phyloP scores from a whole-genome alignment of 2,888 invertebrate species.

The Pristionchus entomophagus region DNA sequence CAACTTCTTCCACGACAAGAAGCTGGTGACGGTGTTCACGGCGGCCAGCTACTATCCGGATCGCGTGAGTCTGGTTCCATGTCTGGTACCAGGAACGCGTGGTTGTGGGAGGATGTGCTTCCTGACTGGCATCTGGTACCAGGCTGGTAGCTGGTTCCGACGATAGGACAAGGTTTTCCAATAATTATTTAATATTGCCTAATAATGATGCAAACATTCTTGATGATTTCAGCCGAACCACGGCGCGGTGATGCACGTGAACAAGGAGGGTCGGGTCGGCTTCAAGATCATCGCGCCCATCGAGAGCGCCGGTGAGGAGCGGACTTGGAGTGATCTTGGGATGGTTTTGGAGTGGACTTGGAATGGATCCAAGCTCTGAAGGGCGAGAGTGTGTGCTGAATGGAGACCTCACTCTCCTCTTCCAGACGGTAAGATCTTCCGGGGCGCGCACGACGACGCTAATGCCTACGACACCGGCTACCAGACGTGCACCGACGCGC shows the following conservation, averaged over 20 bases:
- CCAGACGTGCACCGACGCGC: neutral
- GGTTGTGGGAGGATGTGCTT: too few relatives aligned
- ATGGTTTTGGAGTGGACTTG: too few relatives aligned
- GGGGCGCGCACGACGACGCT: constrained; percentile 25
- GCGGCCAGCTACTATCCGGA: constrained; percentile 22
- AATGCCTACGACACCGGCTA: constrained; percentile 11
- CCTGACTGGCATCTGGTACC: too few relatives aligned
- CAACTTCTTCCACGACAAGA: constrained; percentile 32
- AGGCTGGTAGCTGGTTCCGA: neutral
- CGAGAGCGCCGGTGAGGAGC: neutral
- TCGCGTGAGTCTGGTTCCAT: neutral
- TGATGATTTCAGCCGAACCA: constrained; percentile 13
- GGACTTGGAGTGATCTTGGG: too few relatives aligned
- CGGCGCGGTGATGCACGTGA: constrained; percentile 27
- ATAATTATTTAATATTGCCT: neutral
- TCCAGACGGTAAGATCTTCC: constrained; percentile 6
- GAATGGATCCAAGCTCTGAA: too few relatives aligned
- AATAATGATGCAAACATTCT: neutral
- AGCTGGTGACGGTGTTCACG: constrained; percentile 39
- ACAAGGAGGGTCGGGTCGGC: constrained; percentile 9
- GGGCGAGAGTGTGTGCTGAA: too few relatives aligned
- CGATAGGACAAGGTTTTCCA: neutral
- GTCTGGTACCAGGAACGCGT: too few relatives aligned
- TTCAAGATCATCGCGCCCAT: constrained; percentile 19
- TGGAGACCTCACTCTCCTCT: too few relatives aligned